Evolutionary conservation across 1,140 invertebrate species (phyloP).

Genomic region (Drosophila jambulina): DNA sequence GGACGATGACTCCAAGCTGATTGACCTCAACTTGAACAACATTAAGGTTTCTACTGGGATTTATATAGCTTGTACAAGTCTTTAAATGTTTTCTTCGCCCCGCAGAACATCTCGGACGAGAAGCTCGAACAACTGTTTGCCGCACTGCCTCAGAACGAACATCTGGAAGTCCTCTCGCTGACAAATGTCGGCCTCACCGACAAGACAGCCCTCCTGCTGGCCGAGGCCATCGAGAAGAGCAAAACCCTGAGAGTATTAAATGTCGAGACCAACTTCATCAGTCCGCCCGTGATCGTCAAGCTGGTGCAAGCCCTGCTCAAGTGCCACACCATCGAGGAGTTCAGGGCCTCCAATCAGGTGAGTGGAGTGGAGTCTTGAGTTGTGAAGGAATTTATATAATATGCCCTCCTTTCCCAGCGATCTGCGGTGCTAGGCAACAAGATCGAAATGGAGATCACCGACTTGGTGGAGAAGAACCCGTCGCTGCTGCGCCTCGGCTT

Average conservation of each 20-base stretch:
- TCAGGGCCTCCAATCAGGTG: conserved; percentile 98
- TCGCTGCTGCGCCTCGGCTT: conserved; percentile 96
- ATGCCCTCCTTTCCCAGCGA: conserved; percentile 88
- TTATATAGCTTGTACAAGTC: rapidly evolving
- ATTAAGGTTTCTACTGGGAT: conserved; percentile 90
- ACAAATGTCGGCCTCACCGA: conserved; percentile 97
- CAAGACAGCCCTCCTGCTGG: conserved; percentile 92
- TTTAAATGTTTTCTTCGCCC: neutral
- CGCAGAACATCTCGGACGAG: conserved; percentile 97
- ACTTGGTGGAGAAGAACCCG: conserved; percentile 96
- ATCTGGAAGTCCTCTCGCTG: conserved; percentile 95
- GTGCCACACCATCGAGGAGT: conserved; percentile 95
- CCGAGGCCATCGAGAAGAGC: conserved; percentile 94
- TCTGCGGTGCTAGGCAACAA: conserved; percentile 98
- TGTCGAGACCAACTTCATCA: conserved; percentile 98
- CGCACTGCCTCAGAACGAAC: conserved; percentile 94
- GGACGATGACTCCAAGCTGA: conserved; percentile 94
- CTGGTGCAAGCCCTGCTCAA: conserved; percentile 94
- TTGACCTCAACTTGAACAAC: conserved; percentile 98
- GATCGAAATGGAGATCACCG: conserved; percentile 98
- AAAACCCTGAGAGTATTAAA: conserved; percentile 95
- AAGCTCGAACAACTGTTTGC: conserved; percentile 96
- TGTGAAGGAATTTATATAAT: neutral
- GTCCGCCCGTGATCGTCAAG: conserved; percentile 92
- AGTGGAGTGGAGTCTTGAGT: conserved; percentile 20